Evolutionary conservation across 2,797 vertebrate genomes (phyloP), one percentile per base, ranked within the genome.

Genomic region (Podargus strigoides): DNA sequence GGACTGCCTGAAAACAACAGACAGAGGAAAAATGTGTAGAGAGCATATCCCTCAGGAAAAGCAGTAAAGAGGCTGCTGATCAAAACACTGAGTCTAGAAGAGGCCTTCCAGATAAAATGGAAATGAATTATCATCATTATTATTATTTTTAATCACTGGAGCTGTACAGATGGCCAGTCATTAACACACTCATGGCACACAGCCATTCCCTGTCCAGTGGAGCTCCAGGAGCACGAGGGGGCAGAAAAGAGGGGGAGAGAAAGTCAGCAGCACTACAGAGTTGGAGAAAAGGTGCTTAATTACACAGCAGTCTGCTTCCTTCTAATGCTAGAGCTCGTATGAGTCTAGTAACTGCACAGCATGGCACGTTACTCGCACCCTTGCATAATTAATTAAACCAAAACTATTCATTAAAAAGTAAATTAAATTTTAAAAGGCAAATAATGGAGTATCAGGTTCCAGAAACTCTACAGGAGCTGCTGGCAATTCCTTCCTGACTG

Each of bases 101-200:
- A 91, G 50, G 53, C n/a, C 55, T 76, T 37, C 53, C n/a, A 63
- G 32, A 60, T 44, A 41, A 60, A 78, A 47, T 4, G 27, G 49
- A 52, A 59, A 62, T 10, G 8, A 52, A n/a, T 41, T 7, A 55
- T 27, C 12, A 5, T 14, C 1, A 6, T 16, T 3, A 5, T 26
- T 5, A 7, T 24, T 21, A 5, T 14, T 74, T 44, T 4, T 34
- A 27, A 36, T 36, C n/a, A 4, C 30, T 11, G 23, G n/a, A 68
- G 52, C 46, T 62, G 55, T 5, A 28, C 34, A 37, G 59, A 37
- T 14, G 46, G 73, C 30, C 69, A 52, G 21, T 6, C 37, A 41
- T 12, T 15, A 34, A 50, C 16, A 21, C 26, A 6, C 63, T 24
- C 8, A 2, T 1, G 5, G 76, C 42, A 32, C 1, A 0, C 3